Conservation (phyloP, 2,113 vertebrate genomes). For the Gorilla gorilla region DNA sequence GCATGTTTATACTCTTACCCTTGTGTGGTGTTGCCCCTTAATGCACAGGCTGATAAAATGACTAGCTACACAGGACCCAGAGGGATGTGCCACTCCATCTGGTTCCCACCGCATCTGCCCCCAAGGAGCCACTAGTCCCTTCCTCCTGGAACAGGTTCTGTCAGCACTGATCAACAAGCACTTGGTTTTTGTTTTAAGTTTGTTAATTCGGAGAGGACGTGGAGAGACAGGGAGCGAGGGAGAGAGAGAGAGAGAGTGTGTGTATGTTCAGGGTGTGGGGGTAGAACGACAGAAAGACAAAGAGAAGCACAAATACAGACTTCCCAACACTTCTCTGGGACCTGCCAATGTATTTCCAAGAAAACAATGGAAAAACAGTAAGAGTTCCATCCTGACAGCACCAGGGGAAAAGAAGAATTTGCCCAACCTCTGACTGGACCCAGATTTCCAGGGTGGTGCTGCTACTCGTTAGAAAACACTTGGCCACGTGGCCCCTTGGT, state of each 20-base stretch:
- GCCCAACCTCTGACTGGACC: not conserved
- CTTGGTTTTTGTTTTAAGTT: not conserved
- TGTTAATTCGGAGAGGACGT: not conserved
- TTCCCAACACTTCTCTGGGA: not conserved
- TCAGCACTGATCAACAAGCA: not conserved
- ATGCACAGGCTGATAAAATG: slow-evolving; percentile 81
- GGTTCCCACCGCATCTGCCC: slow-evolving; percentile 55
- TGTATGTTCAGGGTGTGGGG: not conserved
- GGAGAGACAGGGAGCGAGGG: not conserved
- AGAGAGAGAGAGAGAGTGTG: no score
- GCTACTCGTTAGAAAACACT: not conserved
- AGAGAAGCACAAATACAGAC: not conserved
- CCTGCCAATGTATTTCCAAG: not conserved
- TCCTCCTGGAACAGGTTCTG: not conserved
- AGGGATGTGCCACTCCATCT: not conserved
- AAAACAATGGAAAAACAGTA: not conserved
- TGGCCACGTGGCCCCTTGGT: not conserved
- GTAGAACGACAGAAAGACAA: not conserved
- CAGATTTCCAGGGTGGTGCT: not conserved
- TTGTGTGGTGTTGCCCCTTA: slow-evolving; percentile 70
- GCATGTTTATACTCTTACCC: slow-evolving; percentile 79
- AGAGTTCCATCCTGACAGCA: no score
- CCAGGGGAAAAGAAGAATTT: not conserved
- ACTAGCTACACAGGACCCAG: slow-evolving; percentile 43
- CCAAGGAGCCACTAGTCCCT: slow-evolving; percentile 38